phyloP scores from a whole-genome alignment of 2,113 vertebrate genomes.

The Pelvicachromis taeniatus region DNA sequence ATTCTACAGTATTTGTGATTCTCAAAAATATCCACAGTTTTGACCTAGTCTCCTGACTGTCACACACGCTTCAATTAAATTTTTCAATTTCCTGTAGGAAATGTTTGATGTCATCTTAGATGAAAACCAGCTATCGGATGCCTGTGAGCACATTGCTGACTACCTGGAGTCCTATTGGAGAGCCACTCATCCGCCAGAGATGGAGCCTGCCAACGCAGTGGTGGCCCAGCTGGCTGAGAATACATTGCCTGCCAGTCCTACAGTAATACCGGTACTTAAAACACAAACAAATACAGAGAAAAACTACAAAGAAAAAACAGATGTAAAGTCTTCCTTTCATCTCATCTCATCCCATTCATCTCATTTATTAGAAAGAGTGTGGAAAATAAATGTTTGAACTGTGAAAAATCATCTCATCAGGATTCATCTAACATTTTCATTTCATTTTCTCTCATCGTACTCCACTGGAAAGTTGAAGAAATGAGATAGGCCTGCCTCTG shows the following conservation, averaged over 20 bases:
- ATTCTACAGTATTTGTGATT: not conserved
- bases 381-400: not conserved
- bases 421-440: conserved; percentile 63
- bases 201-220: conserved; percentile 81
- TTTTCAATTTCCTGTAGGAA: conserved; percentile 73
- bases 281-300: not conserved
- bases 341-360: conserved; percentile 20
- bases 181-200: conserved; percentile 92
- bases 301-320: not conserved
- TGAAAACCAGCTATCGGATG: conserved; percentile 95
- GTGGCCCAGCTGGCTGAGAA: conserved; percentile 86
- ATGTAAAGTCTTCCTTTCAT: not conserved
- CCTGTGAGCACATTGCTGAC: conserved; percentile 96
- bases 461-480: conserved; percentile 64
- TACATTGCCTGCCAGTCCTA: conserved; percentile 81
- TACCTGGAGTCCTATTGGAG: conserved; percentile 98
- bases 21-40: not conserved
- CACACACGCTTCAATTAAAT: not conserved
- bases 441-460: conserved; percentile 52
- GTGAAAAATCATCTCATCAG: not conserved
- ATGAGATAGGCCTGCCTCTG: conserved; percentile 57
- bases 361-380: not conserved
- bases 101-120: conserved; percentile 96
- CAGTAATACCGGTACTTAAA: conserved; percentile 61
- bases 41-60: not conserved